Conservation (phyloP, 37 sponge, comb jelly and placozoan genomes). For the Geodia barretti region DNA sequence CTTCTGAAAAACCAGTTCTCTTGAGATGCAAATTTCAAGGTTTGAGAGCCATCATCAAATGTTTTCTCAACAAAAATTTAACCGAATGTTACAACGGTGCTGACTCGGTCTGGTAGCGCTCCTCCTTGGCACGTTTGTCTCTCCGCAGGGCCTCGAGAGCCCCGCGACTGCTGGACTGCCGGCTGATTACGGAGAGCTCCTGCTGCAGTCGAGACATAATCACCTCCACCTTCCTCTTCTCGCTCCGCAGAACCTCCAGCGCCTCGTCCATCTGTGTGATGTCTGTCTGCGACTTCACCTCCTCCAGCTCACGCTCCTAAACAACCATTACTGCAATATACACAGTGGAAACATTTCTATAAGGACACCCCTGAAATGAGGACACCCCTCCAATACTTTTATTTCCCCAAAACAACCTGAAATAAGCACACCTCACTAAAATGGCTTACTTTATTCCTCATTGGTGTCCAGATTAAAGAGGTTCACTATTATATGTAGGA, state of each 20-base stretch:
- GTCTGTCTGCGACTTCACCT: slow-evolving; percentile 35
- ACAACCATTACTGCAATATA: background rate
- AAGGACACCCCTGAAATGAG: background rate
- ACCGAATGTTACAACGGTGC: too few relatives aligned
- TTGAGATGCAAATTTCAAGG: too few relatives aligned
- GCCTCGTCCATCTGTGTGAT: slow-evolving; percentile 50
- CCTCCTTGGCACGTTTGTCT: slow-evolving; percentile 59
- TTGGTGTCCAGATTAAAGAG: too few relatives aligned
- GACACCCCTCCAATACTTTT: too few relatives aligned
- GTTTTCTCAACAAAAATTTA: too few relatives aligned
- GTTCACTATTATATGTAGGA: too few relatives aligned
- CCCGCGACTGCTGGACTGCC: slow-evolving; percentile 70
- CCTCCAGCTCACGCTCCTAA: slow-evolving; percentile 61
- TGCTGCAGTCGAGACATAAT: slow-evolving; percentile 41
- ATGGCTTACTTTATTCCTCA: too few relatives aligned
- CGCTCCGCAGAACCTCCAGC: background rate
- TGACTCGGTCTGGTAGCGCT: slow-evolving; percentile 58
- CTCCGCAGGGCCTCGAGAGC: slow-evolving; percentile 71
- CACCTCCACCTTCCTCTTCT: slow-evolving; percentile 50
- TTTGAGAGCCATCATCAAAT: too few relatives aligned
- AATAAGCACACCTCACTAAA: too few relatives aligned
- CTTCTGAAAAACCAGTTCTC: too few relatives aligned
- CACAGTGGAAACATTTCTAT: background rate
- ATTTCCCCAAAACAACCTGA: too few relatives aligned
- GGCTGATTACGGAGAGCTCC: slow-evolving; percentile 60